phyloP scores from a whole-genome alignment of 2,113 vertebrate species.

The Catharus fuscescens region DNA sequence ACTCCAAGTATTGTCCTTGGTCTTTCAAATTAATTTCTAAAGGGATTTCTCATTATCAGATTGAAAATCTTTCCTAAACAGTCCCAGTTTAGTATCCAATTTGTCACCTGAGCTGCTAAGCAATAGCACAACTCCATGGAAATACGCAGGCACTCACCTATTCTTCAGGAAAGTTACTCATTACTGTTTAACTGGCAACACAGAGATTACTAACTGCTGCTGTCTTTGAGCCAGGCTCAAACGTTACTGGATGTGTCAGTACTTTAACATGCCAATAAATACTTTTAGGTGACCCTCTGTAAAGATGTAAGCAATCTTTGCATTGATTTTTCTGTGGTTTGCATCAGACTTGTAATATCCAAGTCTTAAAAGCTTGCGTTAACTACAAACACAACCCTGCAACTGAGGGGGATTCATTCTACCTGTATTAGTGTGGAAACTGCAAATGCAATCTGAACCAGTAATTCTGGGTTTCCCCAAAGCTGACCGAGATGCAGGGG shows the following conservation, averaged over 20 bases:
- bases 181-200: neutral
- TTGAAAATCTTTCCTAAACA: neutral
- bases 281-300: neutral
- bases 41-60: neutral
- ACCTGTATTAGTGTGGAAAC: neutral
- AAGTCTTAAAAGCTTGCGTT: neutral
- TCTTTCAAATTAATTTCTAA: neutral
- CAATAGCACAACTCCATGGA: neutral
- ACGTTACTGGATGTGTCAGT: neutral
- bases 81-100: neutral
- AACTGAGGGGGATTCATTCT: neutral
- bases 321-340: neutral
- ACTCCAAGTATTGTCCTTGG: neutral
- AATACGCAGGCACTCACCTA: neutral
- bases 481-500: neutral
- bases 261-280: neutral
- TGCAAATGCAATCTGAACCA: neutral
- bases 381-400: neutral
- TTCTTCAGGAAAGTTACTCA: neutral
- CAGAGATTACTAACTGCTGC: neutral
- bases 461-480: neutral
- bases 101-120: neutral
- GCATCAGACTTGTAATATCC: neutral
- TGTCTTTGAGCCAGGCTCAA: neutral
- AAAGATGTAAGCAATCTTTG: neutral